Evolutionary conservation across 2,113 vertebrate genomes (phyloP), one percentile per base, ranked within the genome.

Genomic region (Myocastor coypus): DNA sequence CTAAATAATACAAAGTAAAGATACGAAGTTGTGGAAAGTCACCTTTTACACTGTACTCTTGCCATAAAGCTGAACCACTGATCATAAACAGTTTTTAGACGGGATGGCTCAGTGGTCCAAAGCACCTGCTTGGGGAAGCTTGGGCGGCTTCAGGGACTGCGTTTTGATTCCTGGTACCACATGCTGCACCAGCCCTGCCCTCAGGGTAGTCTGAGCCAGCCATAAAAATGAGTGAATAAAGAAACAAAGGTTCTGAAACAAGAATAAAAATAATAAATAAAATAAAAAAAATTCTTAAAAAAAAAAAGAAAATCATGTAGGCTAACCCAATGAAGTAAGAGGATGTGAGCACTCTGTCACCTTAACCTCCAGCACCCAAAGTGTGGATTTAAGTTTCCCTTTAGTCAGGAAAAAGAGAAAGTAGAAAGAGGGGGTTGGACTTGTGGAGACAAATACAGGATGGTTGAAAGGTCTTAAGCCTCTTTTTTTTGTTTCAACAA

Each of bases 1-100:
- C 83, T 91, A 40, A 30, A 68, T n/a, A 89, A 92, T 34, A 71
- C 37, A 66, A 77, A 78, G 61, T 87, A 11, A 91, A 91, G 68
- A 87, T 50, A 22, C 52, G 11, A 68, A 66, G 42, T 63, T 46
- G 46, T 4, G 46, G 46, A 46, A 46, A 46, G 46, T 46, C 46
- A 46, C 46, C 46, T 46, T 46, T 8, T 46, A 46, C 46, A 46
- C 8, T 8, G 46, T 46, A 46, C 46, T 46, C 46, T 46, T 46
- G 46, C 46, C 46, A 46, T 46, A 46, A 46, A 46, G 46, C 46
- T 78, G 30, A 78, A 75, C 73, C 13, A 66, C 5, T 26, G 75
- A 83, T 69, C 8, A 83, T 19, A 94, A 94, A 34, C 75, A 88
- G 13, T 66, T 46, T 46, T 46, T 8, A 46, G n/a, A n/a, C n/a